These are phyloP conservation scores for Drosophila suzukii DNA, from an alignment of 1,140 invertebrate species.

Conservation along the genomic window DNA sequence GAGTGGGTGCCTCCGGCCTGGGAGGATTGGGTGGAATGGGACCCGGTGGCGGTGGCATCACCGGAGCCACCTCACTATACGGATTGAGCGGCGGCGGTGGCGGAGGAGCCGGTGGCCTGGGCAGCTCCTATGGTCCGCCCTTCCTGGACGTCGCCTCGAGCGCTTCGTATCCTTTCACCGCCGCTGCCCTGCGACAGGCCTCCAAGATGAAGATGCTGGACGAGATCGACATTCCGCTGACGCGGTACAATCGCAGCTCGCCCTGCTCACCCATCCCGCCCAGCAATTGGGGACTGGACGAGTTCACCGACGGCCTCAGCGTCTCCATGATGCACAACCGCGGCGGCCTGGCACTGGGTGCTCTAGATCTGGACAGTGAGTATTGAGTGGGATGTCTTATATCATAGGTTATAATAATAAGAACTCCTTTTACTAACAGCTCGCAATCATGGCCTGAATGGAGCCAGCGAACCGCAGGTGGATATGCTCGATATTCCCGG, in stretches of 20 bases:
- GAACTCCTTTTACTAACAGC: constrained; percentile 22
- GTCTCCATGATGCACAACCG: constrained; percentile 86
- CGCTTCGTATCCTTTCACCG: constrained; percentile 86
- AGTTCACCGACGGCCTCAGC: constrained; percentile 87
- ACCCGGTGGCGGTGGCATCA: constrained; percentile 58
- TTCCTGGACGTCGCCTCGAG: constrained; percentile 76
- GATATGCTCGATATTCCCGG: constrained; percentile 97
- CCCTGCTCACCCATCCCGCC: constrained; percentile 87
- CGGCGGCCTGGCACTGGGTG: constrained; percentile 85
- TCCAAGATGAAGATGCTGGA: constrained; percentile 88
- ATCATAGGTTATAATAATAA: not conserved
- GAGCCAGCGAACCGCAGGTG: constrained; percentile 86
- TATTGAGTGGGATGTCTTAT: not conserved
- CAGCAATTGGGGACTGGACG: constrained; percentile 87
- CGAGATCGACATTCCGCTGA: constrained; percentile 88
- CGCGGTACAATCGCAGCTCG: constrained; percentile 87
- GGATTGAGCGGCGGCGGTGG: constrained; percentile 49
- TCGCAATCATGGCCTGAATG: constrained; percentile 76
- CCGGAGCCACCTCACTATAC: constrained; percentile 72
- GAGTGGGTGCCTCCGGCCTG: constrained; percentile 56
- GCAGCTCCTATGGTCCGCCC: constrained; percentile 74
- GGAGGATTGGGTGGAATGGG: constrained; percentile 41
- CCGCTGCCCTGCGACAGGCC: constrained; percentile 86
- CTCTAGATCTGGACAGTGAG: constrained; percentile 86
- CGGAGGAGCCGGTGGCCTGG: constrained; percentile 56